A percentile compares a stretch with the other conserved stretches of the same genome.
Conservation (phyloP, 2,888 invertebrate species). For the Peribatodes rhomboidaria region DNA sequence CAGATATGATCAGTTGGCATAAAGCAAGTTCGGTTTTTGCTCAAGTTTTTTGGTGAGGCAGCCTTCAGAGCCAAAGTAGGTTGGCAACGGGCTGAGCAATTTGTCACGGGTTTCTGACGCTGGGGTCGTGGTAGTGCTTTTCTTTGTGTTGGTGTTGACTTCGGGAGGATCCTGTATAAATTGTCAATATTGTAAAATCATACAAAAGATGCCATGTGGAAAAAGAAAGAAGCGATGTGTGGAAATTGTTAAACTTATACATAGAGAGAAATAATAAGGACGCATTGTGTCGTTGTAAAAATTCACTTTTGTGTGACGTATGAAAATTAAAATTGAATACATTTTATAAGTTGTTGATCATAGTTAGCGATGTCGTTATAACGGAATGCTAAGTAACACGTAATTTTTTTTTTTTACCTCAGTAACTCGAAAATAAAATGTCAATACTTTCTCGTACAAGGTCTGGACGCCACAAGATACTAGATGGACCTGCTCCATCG, state of each 20-base stretch:
- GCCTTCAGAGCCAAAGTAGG: slow-evolving; percentile 12
- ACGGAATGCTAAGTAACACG: too few relatives aligned
- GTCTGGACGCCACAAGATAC: background rate
- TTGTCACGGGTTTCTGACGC: slow-evolving; percentile 33
- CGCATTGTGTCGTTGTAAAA: too few relatives aligned
- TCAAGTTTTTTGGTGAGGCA: slow-evolving; percentile 24
- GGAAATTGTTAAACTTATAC: too few relatives aligned
- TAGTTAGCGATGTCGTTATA: too few relatives aligned
- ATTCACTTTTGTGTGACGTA: too few relatives aligned
- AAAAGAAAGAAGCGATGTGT: too few relatives aligned
- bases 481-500: background rate
- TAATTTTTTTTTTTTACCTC: too few relatives aligned
- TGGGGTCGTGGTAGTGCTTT: background rate
- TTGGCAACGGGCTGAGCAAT: slow-evolving; percentile 29
- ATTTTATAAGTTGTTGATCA: too few relatives aligned
- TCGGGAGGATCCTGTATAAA: background rate
- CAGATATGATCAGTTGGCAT: slow-evolving; percentile 36
- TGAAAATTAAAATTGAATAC: too few relatives aligned
- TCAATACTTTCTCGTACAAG: background rate
- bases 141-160: background rate
- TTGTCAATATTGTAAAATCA: background rate
- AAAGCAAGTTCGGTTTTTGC: slow-evolving; percentile 27
- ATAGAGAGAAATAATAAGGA: too few relatives aligned
- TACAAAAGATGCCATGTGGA: background rate
- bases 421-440: too few relatives aligned